Evolutionary conservation across 1,140 invertebrate species (phyloP), one percentile per base, ranked within the genome.

Genomic region (Cherax quadricarinatus): DNA sequence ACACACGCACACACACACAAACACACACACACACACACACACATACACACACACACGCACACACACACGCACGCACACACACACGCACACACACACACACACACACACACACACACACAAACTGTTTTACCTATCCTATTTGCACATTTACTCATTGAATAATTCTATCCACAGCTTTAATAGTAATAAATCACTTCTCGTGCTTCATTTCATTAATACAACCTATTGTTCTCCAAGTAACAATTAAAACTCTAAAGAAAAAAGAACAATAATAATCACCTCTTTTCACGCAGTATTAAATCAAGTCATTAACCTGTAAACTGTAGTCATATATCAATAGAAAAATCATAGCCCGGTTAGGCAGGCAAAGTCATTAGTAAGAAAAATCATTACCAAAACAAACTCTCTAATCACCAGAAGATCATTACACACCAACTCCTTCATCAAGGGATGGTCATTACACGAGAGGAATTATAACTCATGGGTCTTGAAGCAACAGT

Each of bases 381-480:
- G 24, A 30, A 24, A 24, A 24, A 75, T 75, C 5, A 75, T 75
- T 75, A 75, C n/a, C 70, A 30, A 75, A 24, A 75, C 70, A 4
- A 75, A 24, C 70, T 4, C 5, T n/a, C 30, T 75, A 49, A 86
- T 73, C 62, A 86, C 14, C 66, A n/a, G 16, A 16, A 41, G 16
- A 86, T 86, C 66, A 86, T n/a, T 49, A 51, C 85, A 78, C 78
- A 79, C 70, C 53, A 87, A 87, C 70, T 78, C 70, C 66, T 48
- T 86, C 6, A 78, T 87, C 70, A 87, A 79, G 70, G 16, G 85
- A 10, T 30, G 66, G 12, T 86, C 85, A 86, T 86, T 86, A 86
- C 85, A 41, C 14, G 41, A n/a, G 6, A 7, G n/a, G 70, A 57
- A 48, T 87, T 87, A 87, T 57, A 78, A 78, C 62, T 70, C n/a